Conservation (phyloP, 2,888 invertebrate genomes). For the Stenodema calcarata region DNA sequence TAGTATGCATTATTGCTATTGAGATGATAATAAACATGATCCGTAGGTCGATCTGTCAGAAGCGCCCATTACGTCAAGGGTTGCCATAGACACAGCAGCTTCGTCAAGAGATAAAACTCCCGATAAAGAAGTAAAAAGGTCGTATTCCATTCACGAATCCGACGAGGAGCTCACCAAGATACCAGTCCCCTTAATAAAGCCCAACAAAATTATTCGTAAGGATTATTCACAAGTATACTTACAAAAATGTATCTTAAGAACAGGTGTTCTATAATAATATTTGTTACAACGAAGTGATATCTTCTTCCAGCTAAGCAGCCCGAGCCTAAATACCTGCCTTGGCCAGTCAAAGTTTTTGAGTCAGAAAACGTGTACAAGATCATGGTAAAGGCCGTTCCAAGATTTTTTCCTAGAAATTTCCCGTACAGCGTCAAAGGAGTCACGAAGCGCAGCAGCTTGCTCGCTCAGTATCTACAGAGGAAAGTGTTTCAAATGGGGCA, state of each 20-base stretch:
- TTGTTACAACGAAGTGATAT: too few relatives aligned
- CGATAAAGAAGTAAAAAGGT: neutral
- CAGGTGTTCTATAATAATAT: neutral
- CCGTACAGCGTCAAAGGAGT: neutral
- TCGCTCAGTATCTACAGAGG: constrained; percentile 10
- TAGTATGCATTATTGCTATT: too few relatives aligned
- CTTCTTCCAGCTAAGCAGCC: neutral
- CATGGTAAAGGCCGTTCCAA: constrained; percentile 12
- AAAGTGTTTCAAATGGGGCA: constrained; percentile 39
- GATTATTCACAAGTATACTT: too few relatives aligned
- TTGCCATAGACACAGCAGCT: neutral
- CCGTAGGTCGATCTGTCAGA: too few relatives aligned
- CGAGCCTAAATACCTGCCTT: constrained; percentile 23
- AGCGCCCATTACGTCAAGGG: too few relatives aligned
- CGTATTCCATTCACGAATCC: neutral
- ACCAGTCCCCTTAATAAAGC: neutral
- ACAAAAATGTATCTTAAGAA: too few relatives aligned
- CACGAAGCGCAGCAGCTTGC: neutral
- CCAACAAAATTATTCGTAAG: constrained; percentile 37
- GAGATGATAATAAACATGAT: too few relatives aligned
- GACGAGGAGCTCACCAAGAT: constrained; percentile 29
- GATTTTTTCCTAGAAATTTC: constrained; percentile 27
- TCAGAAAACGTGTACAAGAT: constrained; percentile 12
- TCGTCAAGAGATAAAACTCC: neutral
- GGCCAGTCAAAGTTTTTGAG: constrained; percentile 28